Evolutionary conservation across 2,888 invertebrate genomes (phyloP).

Genomic region (Macrophya annulata): DNA sequence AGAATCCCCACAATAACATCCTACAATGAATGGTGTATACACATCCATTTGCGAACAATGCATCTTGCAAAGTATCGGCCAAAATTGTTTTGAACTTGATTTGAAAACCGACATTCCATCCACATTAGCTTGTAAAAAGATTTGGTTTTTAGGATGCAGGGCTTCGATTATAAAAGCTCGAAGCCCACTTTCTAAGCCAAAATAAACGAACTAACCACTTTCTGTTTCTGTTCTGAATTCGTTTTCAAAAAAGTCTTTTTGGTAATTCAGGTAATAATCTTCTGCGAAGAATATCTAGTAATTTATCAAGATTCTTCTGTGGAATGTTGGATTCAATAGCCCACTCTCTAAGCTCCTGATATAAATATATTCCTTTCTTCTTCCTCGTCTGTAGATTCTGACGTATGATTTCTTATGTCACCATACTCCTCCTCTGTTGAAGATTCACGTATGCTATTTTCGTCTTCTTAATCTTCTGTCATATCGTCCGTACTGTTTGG

Average conservation of each 20-base stretch:
- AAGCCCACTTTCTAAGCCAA: conserved; percentile 28
- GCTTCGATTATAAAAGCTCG: conserved; percentile 20
- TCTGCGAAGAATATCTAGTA: conserved; percentile 54
- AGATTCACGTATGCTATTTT: too few relatives aligned
- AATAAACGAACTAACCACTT: conserved; percentile 56
- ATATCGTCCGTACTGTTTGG: too few relatives aligned
- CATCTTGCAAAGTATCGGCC: conserved; percentile 61
- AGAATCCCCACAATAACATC: conserved; percentile 57
- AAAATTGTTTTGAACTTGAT: conserved; percentile 58
- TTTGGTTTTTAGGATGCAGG: conserved; percentile 32
- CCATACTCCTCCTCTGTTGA: neutral
- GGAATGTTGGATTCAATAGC: conserved; percentile 55
- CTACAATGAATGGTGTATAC: conserved; percentile 62
- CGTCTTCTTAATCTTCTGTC: too few relatives aligned
- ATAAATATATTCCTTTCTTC: neutral
- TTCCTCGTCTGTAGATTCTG: conserved; percentile 16
- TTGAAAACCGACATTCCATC: conserved; percentile 60
- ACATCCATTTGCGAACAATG: conserved; percentile 54
- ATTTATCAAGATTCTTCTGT: conserved; percentile 52
- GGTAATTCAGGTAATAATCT: conserved; percentile 56
- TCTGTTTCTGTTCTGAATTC: conserved; percentile 25
- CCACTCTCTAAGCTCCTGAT: conserved; percentile 53
- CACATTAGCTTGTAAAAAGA: conserved; percentile 50
- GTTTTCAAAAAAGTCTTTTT: conserved; percentile 58
- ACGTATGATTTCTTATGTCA: neutral